Base-by-base conservation (phyloP, 2,113 vertebrate genomes). In the Odobenus rosmarus region DNA sequence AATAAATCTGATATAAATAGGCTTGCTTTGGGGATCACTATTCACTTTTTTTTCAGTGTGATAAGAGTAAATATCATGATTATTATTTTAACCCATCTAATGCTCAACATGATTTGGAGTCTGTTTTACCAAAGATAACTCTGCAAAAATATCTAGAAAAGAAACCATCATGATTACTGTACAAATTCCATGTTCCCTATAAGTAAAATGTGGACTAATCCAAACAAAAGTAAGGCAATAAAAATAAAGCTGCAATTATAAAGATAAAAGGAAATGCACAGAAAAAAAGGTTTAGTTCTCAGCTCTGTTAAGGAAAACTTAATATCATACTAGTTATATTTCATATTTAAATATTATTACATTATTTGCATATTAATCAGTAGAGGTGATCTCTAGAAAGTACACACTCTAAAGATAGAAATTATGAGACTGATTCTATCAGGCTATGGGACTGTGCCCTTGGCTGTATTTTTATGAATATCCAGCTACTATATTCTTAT, bases 121-220 rank as follows among this genome's bases (percentile, higher is more conserved):
- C 31, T 90, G 16, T 81, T 93, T 94, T 93, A 88, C 36, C 67
- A 88, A 91, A 85, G 59, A 80, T 61, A 95, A 59, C 33, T 82
- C 39, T 64, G 15, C 4, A 77, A 77, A 96, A 93, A 81, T 72
- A 88, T 74, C n/a, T 83, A 42, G 42, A 94, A 67, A 95, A 84
- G 16, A 82, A 92, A 86, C 2, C 18, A 62, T 85, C 23, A 33
- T 64, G 51, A 19, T 69, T 36, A 57, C 16, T 61, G 15, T 61
- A 69, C 6, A 80, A 33, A 94, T 62, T 51, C 64, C 19, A 84
- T 71, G 14, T 46, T 96, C 14, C 31, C 67, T 69, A 46, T 81
- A 31, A 85, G 57, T 71, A 51, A 77, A 81, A 89, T 86, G n/a
- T 21, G 49, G 6, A 74, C 13, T 59, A 69, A n/a, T 93, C 19